Evolutionary conservation across 2,888 invertebrate genomes (phyloP), one percentile per base, ranked within the genome.

Genomic region (Amphimallon solstitiale): DNA sequence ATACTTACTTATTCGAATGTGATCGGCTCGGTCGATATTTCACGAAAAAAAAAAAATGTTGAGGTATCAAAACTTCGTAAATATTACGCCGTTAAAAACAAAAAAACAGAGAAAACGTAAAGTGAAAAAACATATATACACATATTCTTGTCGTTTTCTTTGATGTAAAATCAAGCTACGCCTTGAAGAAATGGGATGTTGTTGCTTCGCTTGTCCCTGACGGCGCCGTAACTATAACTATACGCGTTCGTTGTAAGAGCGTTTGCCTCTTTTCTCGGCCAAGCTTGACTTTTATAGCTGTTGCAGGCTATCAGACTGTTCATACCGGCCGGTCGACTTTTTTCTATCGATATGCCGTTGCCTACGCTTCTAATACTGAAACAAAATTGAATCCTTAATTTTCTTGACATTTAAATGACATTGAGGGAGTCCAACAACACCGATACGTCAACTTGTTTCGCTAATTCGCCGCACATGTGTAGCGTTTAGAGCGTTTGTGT

Each of bases 261-360:
- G 67, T 75, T 77, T 12, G 72, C 70, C 1, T 76, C 71, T 34
- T 81, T 81, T 61, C 77, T 78, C 2, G 84, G 82, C 85, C 85
- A 85, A 6, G 85, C 86, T 68, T 86, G 85, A 80, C 90, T 91
- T 79, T 91, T 90, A 84, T 89, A 91, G 81, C 91, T 91, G 80
- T 90, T 91, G 83, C 91, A 91, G 0, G 90, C 89, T 67, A 92
- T 90, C 67, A 91, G 83, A 65, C 90, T 91, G 83, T 90, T 90
- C 89, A 90, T 90, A 54, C 86, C 90, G n/a, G 88, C 88, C 0
- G 90, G 90, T 37, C 90, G 84, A 40, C 87, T 87, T 69, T 86
- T 85, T 75, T 90, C 90, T 72, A 90, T 88, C 62, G 88, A 87
- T 73, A 90, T 83, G 29, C 83, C 82, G 71, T 88, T 83, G 34